phyloP scores from a whole-genome alignment of 2,888 invertebrate genomes.

The Acheta domesticus region DNA sequence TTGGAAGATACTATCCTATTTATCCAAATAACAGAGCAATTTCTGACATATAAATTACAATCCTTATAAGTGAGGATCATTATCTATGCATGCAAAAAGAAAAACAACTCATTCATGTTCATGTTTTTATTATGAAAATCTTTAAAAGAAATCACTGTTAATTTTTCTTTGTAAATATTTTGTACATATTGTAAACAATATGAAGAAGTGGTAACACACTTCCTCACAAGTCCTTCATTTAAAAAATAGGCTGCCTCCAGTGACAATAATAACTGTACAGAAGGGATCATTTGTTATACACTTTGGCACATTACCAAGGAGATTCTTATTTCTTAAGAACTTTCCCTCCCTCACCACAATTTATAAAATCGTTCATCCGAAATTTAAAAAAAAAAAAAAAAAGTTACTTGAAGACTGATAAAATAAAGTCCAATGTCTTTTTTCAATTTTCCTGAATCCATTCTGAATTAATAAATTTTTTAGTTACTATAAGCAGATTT shows the following conservation, averaged over 20 bases:
- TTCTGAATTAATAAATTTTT: neutral
- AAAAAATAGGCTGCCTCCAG: conserved; percentile 5
- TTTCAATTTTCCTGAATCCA: neutral
- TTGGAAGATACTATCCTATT: no score
- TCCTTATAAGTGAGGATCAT: no score
- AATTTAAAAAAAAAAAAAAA: no score
- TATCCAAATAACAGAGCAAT: no score
- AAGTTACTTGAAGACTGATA: neutral
- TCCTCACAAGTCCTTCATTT: neutral
- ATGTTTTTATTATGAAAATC: neutral
- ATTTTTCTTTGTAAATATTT: conserved; percentile 9
- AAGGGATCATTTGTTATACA: neutral
- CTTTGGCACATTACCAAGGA: neutral
- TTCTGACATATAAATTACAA: no score
- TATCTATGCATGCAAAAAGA: no score
- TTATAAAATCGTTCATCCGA: neutral
- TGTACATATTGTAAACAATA: conserved; percentile 9
- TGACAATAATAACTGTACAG: neutral
- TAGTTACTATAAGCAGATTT: neutral
- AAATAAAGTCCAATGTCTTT: neutral
- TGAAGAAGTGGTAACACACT: neutral
- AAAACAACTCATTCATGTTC: no score
- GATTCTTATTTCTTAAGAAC: conserved; percentile 3
- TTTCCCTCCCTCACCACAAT: neutral
- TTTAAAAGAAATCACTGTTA: neutral